phyloP scores from a whole-genome alignment of 2,113 vertebrate species.

The Trematomus loennbergii region DNA sequence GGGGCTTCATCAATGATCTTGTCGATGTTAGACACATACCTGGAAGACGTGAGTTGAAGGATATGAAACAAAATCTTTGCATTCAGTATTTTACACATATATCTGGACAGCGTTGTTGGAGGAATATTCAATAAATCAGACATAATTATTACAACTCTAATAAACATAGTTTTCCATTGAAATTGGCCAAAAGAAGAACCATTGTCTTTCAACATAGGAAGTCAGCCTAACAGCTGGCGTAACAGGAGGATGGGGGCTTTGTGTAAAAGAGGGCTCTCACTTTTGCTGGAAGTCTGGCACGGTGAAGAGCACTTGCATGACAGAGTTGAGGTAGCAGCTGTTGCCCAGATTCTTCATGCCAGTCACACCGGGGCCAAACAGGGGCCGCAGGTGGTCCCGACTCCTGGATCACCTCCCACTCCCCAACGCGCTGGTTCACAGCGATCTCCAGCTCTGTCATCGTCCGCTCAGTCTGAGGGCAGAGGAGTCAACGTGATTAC shows the following conservation, averaged over 20 bases:
- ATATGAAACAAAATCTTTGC: slow-evolving; percentile 2
- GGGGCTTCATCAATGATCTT: slow-evolving; percentile 95
- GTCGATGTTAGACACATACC: slow-evolving; percentile 95
- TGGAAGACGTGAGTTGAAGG: slow-evolving; percentile 54
- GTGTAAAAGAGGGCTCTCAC: slow-evolving; percentile 83
- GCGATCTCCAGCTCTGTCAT: slow-evolving; percentile 99
- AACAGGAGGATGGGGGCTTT: background rate
- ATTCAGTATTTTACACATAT: background rate
- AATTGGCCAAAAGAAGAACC: background rate
- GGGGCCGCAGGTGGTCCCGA: slow-evolving; percentile 92
- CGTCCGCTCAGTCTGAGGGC: slow-evolving; percentile 93
- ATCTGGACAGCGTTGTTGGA: background rate
- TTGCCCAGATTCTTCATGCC: slow-evolving; percentile 98
- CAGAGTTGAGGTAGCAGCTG: slow-evolving; percentile 99
- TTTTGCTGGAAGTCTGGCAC: slow-evolving; percentile 98
- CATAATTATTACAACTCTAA: background rate
- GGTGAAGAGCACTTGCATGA: slow-evolving; percentile 99
- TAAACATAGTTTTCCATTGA: background rate
- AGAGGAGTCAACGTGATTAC: background rate
- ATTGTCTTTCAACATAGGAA: too few species aligned
- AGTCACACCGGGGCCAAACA: slow-evolving; percentile 94
- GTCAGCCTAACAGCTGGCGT: background rate
- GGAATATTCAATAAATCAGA: background rate
- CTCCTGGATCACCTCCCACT: slow-evolving; percentile 99
- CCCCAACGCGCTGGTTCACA: slow-evolving; percentile 97